A percentile compares a stretch with the other conserved stretches of the same genome.
These are phyloP conservation scores for Chrysogorgia sp. DNA, from an alignment of 92 coral and sea anemone species.

Conservation along the genomic window DNA sequence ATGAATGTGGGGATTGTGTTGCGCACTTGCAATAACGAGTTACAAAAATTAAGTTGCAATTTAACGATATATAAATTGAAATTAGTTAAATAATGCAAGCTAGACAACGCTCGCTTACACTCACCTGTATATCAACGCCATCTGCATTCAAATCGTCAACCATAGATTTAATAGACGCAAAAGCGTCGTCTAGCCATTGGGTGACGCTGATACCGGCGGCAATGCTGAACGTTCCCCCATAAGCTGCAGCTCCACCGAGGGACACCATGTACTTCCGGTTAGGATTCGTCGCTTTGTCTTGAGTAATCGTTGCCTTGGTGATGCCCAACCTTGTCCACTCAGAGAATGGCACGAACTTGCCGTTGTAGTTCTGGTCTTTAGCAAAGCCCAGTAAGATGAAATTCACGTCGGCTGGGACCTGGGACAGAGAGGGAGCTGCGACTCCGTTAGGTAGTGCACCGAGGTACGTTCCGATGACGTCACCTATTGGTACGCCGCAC, in stretches of 20 bases:
- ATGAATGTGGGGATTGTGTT: not conserved
- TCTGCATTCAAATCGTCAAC: too few relatives aligned
- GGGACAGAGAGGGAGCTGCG: not conserved
- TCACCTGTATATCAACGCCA: too few relatives aligned
- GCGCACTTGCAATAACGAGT: not conserved
- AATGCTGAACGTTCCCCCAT: too few relatives aligned
- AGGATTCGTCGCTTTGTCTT: not conserved
- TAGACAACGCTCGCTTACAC: too few relatives aligned
- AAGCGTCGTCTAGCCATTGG: too few relatives aligned
- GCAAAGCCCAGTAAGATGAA: not conserved
- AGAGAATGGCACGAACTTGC: not conserved
- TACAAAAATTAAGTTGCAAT: too few relatives aligned
- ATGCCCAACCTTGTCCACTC: not conserved
- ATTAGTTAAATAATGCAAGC: too few relatives aligned
- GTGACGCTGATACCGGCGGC: too few relatives aligned
- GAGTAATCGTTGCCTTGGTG: not conserved
- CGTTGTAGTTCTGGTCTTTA: not conserved
- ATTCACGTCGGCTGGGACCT: not conserved
- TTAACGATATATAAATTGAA: too few relatives aligned
- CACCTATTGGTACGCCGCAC: too few relatives aligned
- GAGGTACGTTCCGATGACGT: conserved; percentile 2
- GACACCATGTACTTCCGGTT: conserved; percentile 1
- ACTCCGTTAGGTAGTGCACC: not conserved
- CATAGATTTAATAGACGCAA: too few relatives aligned
- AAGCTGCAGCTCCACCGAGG: too few relatives aligned